Evolutionary conservation across 2,888 invertebrate species (phyloP).

Genomic region (Megamerina dolium): DNA sequence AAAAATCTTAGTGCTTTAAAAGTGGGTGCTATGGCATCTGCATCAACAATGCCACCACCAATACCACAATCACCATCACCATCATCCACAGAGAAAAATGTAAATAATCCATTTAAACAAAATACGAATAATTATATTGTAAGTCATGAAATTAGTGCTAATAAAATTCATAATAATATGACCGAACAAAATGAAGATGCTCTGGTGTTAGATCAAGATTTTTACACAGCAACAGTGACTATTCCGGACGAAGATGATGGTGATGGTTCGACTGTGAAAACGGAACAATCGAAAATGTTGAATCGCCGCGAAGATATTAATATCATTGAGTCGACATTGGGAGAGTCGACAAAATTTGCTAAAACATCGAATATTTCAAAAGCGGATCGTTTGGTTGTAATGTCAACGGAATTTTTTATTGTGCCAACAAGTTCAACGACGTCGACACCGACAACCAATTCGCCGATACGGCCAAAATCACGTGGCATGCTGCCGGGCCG

Average conservation of each 20-base stretch:
- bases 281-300: constrained; percentile 26
- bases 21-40: constrained; percentile 13
- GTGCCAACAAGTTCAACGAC: constrained; percentile 57
- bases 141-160: constrained; percentile 27
- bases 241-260: constrained; percentile 13
- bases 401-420: constrained; percentile 80
- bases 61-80: too few relatives aligned
- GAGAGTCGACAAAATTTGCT: constrained; percentile 11
- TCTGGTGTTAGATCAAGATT: constrained; percentile 20
- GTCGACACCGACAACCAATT: constrained; percentile 31
- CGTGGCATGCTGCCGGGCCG: constrained; percentile 20
- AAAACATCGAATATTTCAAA: constrained; percentile 32
- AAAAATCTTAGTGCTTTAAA: constrained; percentile 21
- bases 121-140: constrained; percentile 30
- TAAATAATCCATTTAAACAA: constrained; percentile 30
- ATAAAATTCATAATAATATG: constrained; percentile 14
- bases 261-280: background rate
- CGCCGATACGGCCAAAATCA: constrained; percentile 16
- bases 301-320: constrained; percentile 37
- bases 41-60: too few relatives aligned
- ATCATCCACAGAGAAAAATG: constrained; percentile 23
- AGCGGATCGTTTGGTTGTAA: constrained; percentile 58
- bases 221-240: constrained; percentile 18
- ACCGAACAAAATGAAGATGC: constrained; percentile 1
- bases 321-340: constrained; percentile 13